Evolutionary conservation across 2,888 invertebrate genomes (phyloP).

Genomic region (Myathropa florea): DNA sequence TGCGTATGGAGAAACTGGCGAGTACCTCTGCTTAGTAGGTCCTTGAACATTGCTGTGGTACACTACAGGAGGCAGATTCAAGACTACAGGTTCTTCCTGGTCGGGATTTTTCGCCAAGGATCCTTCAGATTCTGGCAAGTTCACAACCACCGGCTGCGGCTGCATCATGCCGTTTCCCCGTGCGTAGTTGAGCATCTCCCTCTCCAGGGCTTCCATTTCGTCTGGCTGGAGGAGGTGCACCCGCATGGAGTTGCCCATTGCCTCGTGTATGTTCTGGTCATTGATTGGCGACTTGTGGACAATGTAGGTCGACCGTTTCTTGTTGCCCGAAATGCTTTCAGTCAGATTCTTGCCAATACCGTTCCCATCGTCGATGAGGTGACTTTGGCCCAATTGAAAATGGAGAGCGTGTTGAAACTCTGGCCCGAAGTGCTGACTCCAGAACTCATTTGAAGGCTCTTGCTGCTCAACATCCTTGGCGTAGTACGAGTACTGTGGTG

Average conservation of each 20-base stretch:
- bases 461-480: background rate
- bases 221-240: constrained; percentile 41
- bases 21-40: background rate
- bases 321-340: constrained; percentile 1
- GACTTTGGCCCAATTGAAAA: constrained; percentile 73
- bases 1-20: background rate
- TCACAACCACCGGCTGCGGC: constrained; percentile 68
- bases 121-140: constrained; percentile 58
- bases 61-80: constrained; percentile 71
- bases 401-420: constrained; percentile 78
- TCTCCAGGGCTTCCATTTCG: constrained; percentile 46
- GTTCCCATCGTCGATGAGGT: constrained; percentile 18
- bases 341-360: constrained; percentile 9
- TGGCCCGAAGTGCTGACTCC: constrained; percentile 77
- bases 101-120: background rate
- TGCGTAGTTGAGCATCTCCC: constrained; percentile 13
- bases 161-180: constrained; percentile 14
- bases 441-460: constrained; percentile 74
- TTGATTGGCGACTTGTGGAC: constrained; percentile 12
- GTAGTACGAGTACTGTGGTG: constrained; percentile 16
- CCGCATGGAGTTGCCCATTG: constrained; percentile 21
- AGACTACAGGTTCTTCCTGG: constrained; percentile 48
- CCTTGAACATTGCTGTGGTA: constrained; percentile 56
- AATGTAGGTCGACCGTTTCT: constrained; percentile 35
- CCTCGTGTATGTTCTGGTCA: background rate